Evolutionary conservation across 2,113 vertebrate genomes (phyloP).

Genomic region (Galeopterus variegatus): DNA sequence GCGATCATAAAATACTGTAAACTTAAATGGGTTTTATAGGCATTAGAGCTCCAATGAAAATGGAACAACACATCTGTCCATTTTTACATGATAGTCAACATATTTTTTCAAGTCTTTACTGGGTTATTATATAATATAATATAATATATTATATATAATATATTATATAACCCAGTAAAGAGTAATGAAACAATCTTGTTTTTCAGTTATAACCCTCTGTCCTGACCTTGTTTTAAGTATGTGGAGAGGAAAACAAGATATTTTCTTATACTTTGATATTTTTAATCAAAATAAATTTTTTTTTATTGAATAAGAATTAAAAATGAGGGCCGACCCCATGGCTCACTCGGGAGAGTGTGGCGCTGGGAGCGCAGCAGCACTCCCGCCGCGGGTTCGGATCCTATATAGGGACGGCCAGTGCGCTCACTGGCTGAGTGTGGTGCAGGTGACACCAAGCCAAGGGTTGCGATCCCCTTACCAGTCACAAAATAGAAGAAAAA

Average conservation of each 20-base stretch:
- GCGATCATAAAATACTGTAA: no score
- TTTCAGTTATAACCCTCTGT: background rate
- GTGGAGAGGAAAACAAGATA: background rate
- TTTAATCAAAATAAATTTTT: background rate
- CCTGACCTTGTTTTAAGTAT: background rate
- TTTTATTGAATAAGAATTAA: background rate
- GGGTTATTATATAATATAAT: no score
- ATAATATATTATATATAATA: no score
- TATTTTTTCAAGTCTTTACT: background rate
- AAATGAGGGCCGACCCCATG: background rate
- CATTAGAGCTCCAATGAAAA: background rate
- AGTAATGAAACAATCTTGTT: background rate
- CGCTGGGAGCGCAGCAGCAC: no score
- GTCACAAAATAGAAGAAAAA: no score
- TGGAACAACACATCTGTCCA: accelerated
- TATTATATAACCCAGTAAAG: background rate
- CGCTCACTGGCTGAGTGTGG: no score
- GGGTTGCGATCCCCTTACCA: no score
- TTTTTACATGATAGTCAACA: accelerated
- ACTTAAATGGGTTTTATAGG: background rate
- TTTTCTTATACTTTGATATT: background rate
- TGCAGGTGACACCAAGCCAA: no score
- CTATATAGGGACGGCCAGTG: no score
- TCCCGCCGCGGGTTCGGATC: no score
- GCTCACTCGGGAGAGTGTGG: no score